These are phyloP conservation scores for Exephanes ischioxanthus DNA, from an alignment of 2,888 invertebrate species.

Conservation along the genomic window DNA sequence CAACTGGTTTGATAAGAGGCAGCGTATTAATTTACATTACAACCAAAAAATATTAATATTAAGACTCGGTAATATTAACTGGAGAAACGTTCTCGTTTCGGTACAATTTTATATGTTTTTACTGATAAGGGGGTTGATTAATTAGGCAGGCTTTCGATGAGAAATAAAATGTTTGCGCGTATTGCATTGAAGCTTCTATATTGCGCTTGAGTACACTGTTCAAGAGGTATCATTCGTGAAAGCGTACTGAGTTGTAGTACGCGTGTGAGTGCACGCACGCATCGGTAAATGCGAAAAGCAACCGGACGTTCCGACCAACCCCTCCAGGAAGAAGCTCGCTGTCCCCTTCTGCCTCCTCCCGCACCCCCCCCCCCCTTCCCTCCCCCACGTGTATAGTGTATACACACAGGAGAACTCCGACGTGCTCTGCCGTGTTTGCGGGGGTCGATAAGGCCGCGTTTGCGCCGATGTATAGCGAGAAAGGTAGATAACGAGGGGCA, in stretches of 20 bases:
- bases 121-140: background rate
- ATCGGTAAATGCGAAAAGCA: slow-evolving; percentile 11
- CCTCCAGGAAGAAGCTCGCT: slow-evolving; percentile 36
- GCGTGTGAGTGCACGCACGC: slow-evolving; percentile 33
- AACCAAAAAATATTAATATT: background rate
- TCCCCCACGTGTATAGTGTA: slow-evolving; percentile 17
- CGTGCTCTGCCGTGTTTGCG: slow-evolving; percentile 62
- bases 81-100: background rate
- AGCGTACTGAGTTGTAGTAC: background rate
- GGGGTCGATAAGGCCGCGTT: slow-evolving; percentile 83
- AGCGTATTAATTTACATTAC: background rate
- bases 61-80: background rate
- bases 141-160: background rate
- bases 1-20: background rate
- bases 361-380: slow-evolving; percentile 32
- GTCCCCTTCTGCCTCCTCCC: slow-evolving; percentile 34
- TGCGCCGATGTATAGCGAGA: slow-evolving; percentile 78
- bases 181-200: no score
- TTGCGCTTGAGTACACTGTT: no score
- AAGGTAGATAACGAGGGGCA: slow-evolving; percentile 53
- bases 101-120: background rate
- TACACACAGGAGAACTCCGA: slow-evolving; percentile 7
- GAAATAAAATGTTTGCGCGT: no score
- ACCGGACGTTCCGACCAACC: slow-evolving; percentile 33
- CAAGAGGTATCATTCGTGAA: slow-evolving; percentile 9